phyloP scores from a whole-genome alignment of 2,113 vertebrate species.

The Erinaceus europaeus region DNA sequence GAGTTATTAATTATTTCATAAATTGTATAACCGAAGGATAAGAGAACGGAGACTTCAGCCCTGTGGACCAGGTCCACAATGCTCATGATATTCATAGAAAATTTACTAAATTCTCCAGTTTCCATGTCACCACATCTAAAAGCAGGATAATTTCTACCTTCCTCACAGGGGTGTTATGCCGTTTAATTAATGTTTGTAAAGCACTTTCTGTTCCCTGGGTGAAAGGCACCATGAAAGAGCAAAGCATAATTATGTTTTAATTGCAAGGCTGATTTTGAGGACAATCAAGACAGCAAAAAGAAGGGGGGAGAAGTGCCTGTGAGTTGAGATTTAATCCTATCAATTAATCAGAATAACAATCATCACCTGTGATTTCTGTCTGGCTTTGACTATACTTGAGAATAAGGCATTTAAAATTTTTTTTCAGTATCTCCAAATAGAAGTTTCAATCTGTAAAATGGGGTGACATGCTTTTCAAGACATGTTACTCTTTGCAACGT shows the following conservation, averaged over 20 bases:
- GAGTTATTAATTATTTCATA: conserved; percentile 23
- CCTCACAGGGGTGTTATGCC: conserved; percentile 54
- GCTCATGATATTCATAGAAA: neutral
- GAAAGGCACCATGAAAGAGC: conserved; percentile 40
- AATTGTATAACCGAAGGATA: neutral
- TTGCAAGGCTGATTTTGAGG: conserved; percentile 42
- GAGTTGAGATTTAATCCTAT: conserved; percentile 42
- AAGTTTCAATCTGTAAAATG: neutral
- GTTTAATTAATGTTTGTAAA: conserved; percentile 63
- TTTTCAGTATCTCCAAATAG: no score
- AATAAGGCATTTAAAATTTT: no score
- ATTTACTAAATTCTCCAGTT: conserved; percentile 27
- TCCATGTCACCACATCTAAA: conserved; percentile 7
- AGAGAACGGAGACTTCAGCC: conserved; percentile 4
- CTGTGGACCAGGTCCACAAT: neutral
- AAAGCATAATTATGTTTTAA: conserved; percentile 58
- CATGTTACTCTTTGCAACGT: conserved; percentile 4
- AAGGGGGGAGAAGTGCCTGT: neutral
- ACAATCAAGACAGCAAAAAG: neutral
- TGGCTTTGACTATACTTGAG: neutral
- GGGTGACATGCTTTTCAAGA: neutral
- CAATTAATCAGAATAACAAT: neutral
- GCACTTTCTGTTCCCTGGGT: conserved; percentile 52
- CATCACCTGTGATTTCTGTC: neutral
- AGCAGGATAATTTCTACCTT: conserved; percentile 32